A percentile compares a stretch with the other conserved stretches of the same genome.
These are phyloP conservation scores for Drosophila kuntzei DNA, from an alignment of 2,888 invertebrate genomes.

Conservation along the genomic window DNA sequence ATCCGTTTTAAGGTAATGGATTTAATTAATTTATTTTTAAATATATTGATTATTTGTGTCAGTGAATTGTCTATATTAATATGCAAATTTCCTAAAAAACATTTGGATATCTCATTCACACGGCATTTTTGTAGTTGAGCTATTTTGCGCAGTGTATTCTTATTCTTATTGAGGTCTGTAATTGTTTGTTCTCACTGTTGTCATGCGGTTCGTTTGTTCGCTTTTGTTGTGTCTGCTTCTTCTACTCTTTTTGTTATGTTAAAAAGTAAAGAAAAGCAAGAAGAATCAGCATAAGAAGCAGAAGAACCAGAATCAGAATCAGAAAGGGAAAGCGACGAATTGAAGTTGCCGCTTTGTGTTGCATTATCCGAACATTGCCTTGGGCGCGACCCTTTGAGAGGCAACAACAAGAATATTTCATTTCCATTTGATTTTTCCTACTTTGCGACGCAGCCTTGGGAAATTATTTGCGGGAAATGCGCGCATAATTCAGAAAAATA, in stretches of 20 bases:
- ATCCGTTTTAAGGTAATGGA: background rate
- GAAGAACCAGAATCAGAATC: background rate
- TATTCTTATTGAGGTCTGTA: slow-evolving; percentile 39
- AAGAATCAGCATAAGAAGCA: slow-evolving; percentile 3
- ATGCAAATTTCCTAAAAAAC: background rate
- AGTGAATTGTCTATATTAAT: too few species aligned
- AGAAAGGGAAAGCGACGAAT: slow-evolving; percentile 31
- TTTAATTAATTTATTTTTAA: background rate
- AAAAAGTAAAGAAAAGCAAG: slow-evolving; percentile 13
- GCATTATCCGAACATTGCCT: slow-evolving; percentile 60
- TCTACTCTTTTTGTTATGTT: slow-evolving; percentile 29
- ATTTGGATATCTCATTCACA: background rate
- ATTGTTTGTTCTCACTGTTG: slow-evolving; percentile 52
- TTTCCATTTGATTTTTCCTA: slow-evolving; percentile 18
- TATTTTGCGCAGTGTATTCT: background rate
- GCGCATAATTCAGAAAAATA: background rate
- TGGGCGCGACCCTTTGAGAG: slow-evolving; percentile 33
- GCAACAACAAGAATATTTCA: slow-evolving; percentile 14
- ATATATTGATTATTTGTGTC: background rate
- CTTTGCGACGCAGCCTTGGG: background rate
- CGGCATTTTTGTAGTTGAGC: background rate
- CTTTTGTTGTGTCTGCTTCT: slow-evolving; percentile 29
- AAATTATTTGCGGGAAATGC: slow-evolving; percentile 9
- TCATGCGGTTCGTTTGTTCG: slow-evolving; percentile 30
- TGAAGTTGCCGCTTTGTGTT: slow-evolving; percentile 67